These are phyloP conservation scores for Hypocryptadius cinnamomeus DNA, from an alignment of 2,113 vertebrate genomes.

Conservation along the genomic window DNA sequence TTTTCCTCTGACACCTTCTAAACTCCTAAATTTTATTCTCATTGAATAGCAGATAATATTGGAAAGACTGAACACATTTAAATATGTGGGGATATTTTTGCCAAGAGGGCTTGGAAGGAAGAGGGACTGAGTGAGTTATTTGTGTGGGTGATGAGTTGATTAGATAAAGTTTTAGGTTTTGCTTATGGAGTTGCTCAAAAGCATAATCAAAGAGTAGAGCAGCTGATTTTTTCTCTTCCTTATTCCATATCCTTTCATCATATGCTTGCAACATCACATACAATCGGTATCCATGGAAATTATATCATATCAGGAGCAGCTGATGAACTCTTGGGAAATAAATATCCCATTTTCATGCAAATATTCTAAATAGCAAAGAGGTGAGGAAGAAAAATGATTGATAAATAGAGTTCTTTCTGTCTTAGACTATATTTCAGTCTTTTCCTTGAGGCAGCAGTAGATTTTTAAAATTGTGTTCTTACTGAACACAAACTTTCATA, in stretches of 20 bases:
- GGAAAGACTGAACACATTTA: neutral
- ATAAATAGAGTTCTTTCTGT: constrained; percentile 40
- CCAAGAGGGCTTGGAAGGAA: neutral
- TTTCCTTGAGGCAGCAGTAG: constrained; percentile 21
- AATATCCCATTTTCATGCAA: constrained; percentile 55
- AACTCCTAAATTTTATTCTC: neutral
- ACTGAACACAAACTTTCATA: neutral
- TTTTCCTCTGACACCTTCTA: neutral
- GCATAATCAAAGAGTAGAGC: neutral
- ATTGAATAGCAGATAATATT: neutral
- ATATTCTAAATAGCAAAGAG: constrained; percentile 48
- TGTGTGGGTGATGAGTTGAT: neutral
- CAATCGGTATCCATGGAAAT: constrained; percentile 53
- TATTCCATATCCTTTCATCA: neutral
- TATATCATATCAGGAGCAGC: constrained; percentile 8
- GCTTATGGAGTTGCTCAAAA: neutral
- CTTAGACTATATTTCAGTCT: constrained; percentile 17
- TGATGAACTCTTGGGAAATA: constrained; percentile 56
- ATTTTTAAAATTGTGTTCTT: constrained; percentile 1
- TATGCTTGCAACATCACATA: neutral
- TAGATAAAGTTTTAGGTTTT: neutral
- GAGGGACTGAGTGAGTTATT: neutral
- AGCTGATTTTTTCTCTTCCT: neutral
- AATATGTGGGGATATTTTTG: neutral
- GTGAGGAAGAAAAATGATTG: constrained; percentile 32